Percentiles rank a stretch among this genome's conserved stretches.
These are phyloP conservation scores for Acronicta leporina DNA, from an alignment of 2,888 invertebrate genomes.

Conservation along the genomic window DNA sequence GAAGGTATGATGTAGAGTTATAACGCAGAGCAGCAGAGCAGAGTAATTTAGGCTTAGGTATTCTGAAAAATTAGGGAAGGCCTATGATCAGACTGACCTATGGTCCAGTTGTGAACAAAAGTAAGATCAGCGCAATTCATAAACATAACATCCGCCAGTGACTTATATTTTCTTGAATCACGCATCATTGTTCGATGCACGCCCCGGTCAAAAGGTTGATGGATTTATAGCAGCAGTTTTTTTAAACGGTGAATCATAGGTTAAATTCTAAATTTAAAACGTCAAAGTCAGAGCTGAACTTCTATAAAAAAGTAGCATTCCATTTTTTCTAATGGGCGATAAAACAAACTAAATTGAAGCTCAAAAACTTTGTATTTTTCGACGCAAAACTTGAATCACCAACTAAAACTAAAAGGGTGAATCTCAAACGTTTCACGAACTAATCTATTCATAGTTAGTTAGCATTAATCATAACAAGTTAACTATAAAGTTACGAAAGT, in stretches of 20 bases:
- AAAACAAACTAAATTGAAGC: not conserved
- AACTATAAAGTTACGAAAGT: conserved; percentile 56
- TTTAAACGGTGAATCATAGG: too few relatives aligned
- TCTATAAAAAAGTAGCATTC: not conserved
- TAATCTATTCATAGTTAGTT: conserved; percentile 62
- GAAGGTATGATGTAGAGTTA: not conserved
- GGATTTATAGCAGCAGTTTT: too few relatives aligned
- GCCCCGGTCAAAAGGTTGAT: too few relatives aligned
- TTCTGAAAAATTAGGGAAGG: not conserved
- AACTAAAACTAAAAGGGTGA: conserved; percentile 43
- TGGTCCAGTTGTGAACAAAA: too few relatives aligned
- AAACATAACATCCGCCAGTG: too few relatives aligned
- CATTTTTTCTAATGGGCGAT: not conserved
- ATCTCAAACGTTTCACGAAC: conserved; percentile 47
- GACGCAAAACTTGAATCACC: conserved; percentile 40
- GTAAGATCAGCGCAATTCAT: too few relatives aligned
- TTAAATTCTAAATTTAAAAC: too few relatives aligned
- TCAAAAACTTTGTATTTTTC: conserved; percentile 4
- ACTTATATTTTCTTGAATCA: too few relatives aligned
- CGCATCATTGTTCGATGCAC: too few relatives aligned
- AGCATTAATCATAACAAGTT: conserved; percentile 60
- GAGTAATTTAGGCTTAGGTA: not conserved
- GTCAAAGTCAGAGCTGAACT: not conserved
- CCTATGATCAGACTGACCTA: not conserved
- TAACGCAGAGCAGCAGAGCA: not conserved